phyloP scores from a whole-genome alignment of 2,888 invertebrate species.

The Erebia aethiops region DNA sequence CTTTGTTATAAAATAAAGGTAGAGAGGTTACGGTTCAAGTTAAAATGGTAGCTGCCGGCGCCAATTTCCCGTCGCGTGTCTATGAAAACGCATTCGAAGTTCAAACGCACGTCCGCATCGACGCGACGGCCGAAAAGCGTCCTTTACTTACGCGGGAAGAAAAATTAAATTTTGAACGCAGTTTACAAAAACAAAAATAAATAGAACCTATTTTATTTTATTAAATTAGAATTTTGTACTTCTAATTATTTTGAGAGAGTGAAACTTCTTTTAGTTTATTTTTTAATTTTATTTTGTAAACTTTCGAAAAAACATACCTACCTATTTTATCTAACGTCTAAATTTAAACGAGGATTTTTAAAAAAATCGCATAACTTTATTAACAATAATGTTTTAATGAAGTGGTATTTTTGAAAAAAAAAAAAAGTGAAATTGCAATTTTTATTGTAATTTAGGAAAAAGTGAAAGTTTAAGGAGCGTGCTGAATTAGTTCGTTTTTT shows the following conservation, averaged over 20 bases:
- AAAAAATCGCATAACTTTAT: too few species aligned
- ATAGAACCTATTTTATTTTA: not conserved
- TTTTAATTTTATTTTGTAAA: not conserved
- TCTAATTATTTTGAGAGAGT: not conserved
- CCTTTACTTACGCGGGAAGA: conserved; percentile 23
- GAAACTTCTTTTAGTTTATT: not conserved
- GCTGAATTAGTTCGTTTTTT: too few species aligned
- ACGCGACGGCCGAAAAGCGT: conserved; percentile 38
- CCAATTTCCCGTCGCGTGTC: conserved; percentile 34
- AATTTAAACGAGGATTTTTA: too few species aligned
- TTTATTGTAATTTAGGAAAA: too few species aligned
- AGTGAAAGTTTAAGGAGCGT: too few species aligned
- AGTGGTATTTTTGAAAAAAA: too few species aligned
- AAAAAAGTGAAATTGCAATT: too few species aligned
- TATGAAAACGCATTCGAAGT: conserved; percentile 34
- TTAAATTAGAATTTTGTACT: not conserved
- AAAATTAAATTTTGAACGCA: conserved; percentile 37
- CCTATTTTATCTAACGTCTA: too few species aligned
- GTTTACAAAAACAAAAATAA: not conserved
- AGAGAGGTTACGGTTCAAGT: conserved; percentile 32
- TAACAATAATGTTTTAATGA: too few species aligned
- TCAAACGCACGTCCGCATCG: conserved; percentile 32
- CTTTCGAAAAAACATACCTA: too few species aligned
- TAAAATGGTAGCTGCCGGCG: conserved; percentile 45
- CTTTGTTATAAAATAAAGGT: conserved; percentile 13